A percentile compares a stretch with the other conserved stretches of the same genome.
Evolutionary conservation across 1,140 invertebrate genomes (phyloP).

Genomic region (Zaprionus inermis): DNA sequence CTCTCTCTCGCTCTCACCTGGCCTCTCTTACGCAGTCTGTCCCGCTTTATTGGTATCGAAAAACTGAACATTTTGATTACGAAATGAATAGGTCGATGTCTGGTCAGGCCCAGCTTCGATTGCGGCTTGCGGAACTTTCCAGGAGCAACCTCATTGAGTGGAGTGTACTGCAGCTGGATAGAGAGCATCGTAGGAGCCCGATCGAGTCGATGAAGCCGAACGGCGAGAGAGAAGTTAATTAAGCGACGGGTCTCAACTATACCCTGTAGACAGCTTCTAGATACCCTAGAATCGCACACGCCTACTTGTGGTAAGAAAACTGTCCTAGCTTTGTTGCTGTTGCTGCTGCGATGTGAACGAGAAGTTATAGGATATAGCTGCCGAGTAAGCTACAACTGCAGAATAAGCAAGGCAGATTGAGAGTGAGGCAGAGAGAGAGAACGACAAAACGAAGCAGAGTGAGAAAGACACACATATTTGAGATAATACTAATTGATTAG

Average conservation of each 20-base stretch:
- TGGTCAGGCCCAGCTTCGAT: constrained; percentile 1
- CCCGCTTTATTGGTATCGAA: neutral
- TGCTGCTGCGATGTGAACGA: too few relatives aligned
- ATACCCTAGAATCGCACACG: too few relatives aligned
- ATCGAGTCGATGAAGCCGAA: neutral
- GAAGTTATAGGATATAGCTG: too few relatives aligned
- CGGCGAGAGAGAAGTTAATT: neutral
- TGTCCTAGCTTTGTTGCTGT: too few relatives aligned
- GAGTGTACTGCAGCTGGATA: neutral
- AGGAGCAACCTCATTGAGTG: neutral
- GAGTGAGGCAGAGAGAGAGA: too few relatives aligned
- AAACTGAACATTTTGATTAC: neutral
- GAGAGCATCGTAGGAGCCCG: neutral
- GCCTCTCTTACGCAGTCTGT: neutral
- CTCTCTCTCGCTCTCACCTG: too few relatives aligned
- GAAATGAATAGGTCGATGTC: neutral
- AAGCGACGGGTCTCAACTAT: neutral
- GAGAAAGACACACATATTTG: neutral
- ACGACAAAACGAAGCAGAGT: neutral
- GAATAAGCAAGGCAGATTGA: neutral
- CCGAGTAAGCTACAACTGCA: too few relatives aligned
- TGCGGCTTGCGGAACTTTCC: neutral
- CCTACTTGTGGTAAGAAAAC: too few relatives aligned
- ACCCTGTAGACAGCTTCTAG: too few relatives aligned
- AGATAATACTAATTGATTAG: neutral